Evolutionary conservation across 2,113 vertebrate species (phyloP), one percentile per base, ranked within the genome.

Genomic region (Hassar affinis): DNA sequence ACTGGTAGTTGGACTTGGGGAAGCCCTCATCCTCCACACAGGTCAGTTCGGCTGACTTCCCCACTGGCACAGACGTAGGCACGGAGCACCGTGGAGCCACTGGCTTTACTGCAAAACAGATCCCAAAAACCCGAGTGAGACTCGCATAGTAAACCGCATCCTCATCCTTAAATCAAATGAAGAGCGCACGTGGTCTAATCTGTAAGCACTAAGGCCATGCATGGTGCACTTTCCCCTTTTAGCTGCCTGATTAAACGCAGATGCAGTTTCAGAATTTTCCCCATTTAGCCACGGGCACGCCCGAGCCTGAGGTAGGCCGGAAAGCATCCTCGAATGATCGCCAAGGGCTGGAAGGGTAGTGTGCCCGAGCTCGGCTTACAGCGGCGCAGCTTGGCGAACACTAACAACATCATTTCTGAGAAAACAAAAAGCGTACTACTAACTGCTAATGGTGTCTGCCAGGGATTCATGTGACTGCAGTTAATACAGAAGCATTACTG

Each of bases 1-100:
- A 99, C 90, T 95, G 95, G 92, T 99, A 99, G 2, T 94, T 92
- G 1, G 98, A 96, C 69, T 94, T 95, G 0, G 98, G 98, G 89
- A 93, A 95, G 5, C 97, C 98, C 87, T 99, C 97, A 0, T 94
- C 92, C 90, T 99, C 98, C 25, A 95, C 89, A 71, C 98, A 99
- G 71, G 93, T 92, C 27, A 99, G 94, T 45, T 95, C 95, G 0
- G 97, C 97, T 0, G 92, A 90, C 92, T 98, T 98, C 61, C 98
- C 97, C 12, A 98, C 96, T 0, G 97, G 98, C 49, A 99, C 96
- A 0, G 98, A 96, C 83, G 96, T 95, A 0, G 98, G 98, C 42
- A 98, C 96, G 0, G 89, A 94, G 90, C 98, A 99, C 80, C 94
- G 92, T 0, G 98, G 98, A 72, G 90, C 90, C 38, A 97, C 95